phyloP scores from a whole-genome alignment of 2,113 vertebrate species.

The Apteryx mantelli region DNA sequence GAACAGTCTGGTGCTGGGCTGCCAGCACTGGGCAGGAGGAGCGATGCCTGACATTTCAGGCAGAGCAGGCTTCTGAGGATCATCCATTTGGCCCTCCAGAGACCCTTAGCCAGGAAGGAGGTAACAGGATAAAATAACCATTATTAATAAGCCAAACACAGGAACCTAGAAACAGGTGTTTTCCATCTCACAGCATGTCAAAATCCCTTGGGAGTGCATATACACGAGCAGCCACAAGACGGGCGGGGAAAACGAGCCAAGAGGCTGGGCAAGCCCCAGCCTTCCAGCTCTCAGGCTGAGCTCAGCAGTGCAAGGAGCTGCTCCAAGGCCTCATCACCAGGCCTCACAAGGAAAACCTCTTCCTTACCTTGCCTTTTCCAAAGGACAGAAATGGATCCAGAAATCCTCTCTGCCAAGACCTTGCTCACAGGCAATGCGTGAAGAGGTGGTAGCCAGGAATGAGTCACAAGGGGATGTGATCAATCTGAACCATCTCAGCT shows the following conservation, averaged over 20 bases:
- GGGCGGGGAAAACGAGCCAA: not conserved
- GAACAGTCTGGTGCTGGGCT: too few relatives aligned
- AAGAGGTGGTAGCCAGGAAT: not conserved
- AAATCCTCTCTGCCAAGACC: not conserved
- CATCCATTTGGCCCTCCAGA: not conserved
- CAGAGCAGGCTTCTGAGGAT: not conserved
- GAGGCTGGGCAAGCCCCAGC: not conserved
- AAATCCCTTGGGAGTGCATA: not conserved
- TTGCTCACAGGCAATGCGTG: fast-evolving
- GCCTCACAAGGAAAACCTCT: fast-evolving
- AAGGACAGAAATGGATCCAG: not conserved
- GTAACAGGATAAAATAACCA: not conserved
- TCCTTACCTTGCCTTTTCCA: not conserved
- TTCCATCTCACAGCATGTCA: not conserved
- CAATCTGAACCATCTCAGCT: not conserved
- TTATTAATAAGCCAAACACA: not conserved
- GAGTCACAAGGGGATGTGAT: not conserved
- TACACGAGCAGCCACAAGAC: not conserved
- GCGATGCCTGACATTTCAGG: not conserved
- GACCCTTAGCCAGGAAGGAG: not conserved
- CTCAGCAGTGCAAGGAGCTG: not conserved
- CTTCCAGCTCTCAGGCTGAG: not conserved
- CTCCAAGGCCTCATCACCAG: not conserved
- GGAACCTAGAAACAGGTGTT: not conserved
- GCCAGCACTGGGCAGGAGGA: not conserved